Conservation (phyloP, 2,888 invertebrate species). For the Mylabris sibirica region DNA sequence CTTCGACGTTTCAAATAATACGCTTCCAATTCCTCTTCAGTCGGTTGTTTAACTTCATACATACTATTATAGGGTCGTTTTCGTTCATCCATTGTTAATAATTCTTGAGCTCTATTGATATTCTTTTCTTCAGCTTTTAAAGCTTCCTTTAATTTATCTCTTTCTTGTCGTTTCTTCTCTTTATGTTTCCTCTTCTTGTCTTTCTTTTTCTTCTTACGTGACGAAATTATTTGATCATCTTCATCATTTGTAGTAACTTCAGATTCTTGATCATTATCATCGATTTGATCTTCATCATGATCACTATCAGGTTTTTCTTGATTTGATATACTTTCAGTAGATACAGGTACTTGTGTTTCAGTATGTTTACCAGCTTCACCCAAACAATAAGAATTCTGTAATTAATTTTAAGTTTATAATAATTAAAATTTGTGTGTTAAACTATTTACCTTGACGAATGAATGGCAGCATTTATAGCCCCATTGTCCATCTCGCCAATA, state of each 20-base stretch:
- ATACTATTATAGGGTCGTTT: constrained; percentile 94
- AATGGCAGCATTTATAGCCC: constrained; percentile 97
- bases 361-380: constrained; percentile 72
- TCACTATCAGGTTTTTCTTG: constrained; percentile 46
- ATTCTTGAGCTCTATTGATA: constrained; percentile 68
- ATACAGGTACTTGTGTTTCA: constrained; percentile 26
- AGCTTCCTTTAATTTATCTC: constrained; percentile 71
- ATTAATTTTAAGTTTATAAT: constrained; percentile 40
- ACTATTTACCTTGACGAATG: constrained; percentile 74
- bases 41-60: constrained; percentile 82
- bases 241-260: constrained; percentile 51
- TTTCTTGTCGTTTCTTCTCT: constrained; percentile 56
- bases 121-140: constrained; percentile 70
- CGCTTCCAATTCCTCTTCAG: constrained; percentile 93
- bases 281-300: constrained; percentile 21
- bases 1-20: constrained; percentile 85
- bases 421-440: not conserved
- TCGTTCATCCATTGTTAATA: constrained; percentile 82
- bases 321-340: constrained; percentile 36
- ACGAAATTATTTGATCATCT: not conserved
- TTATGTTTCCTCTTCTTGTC: constrained; percentile 58
- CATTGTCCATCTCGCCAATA: constrained; percentile 92
- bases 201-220: constrained; percentile 61
- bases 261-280: constrained; percentile 43
- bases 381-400: constrained; percentile 84